These are phyloP conservation scores for Stichodactyla mertensii DNA, from an alignment of 64 coral and sea anemone species.

Conservation along the genomic window DNA sequence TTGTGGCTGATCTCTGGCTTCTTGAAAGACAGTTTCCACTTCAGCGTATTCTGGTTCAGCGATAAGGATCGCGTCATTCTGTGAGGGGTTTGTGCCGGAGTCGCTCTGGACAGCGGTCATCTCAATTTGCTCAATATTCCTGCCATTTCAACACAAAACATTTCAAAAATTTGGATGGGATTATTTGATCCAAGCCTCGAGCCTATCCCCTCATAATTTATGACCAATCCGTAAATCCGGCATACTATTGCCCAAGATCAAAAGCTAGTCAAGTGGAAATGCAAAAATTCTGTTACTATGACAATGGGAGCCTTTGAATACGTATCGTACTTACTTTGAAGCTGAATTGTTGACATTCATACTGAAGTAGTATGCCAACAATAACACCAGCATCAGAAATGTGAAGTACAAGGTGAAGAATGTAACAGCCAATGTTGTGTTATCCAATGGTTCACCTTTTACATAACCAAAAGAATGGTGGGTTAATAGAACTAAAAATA, in stretches of 20 bases:
- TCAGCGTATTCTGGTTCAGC: background rate
- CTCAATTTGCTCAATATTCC: background rate
- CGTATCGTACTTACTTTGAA: background rate
- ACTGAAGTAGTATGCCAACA: background rate
- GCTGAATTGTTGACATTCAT: background rate
- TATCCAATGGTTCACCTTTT: background rate
- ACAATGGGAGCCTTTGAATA: too few relatives aligned
- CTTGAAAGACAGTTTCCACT: background rate
- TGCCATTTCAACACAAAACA: background rate
- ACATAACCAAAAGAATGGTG: background rate
- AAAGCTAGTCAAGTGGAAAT: too few relatives aligned
- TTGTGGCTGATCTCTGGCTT: background rate
- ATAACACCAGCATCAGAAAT: background rate
- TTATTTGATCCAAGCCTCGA: background rate
- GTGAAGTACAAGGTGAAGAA: background rate
- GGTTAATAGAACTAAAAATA: too few relatives aligned
- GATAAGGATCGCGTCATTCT: background rate
- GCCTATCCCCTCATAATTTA: too few relatives aligned
- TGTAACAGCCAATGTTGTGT: background rate
- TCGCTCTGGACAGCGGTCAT: background rate
- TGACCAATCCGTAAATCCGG: too few relatives aligned
- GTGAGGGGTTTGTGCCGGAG: background rate
- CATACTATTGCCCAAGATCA: too few relatives aligned
- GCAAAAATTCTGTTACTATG: too few relatives aligned
- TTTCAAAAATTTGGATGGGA: background rate